Evolutionary conservation across 2,888 invertebrate genomes (phyloP).

Genomic region (Maniola hyperantus): DNA sequence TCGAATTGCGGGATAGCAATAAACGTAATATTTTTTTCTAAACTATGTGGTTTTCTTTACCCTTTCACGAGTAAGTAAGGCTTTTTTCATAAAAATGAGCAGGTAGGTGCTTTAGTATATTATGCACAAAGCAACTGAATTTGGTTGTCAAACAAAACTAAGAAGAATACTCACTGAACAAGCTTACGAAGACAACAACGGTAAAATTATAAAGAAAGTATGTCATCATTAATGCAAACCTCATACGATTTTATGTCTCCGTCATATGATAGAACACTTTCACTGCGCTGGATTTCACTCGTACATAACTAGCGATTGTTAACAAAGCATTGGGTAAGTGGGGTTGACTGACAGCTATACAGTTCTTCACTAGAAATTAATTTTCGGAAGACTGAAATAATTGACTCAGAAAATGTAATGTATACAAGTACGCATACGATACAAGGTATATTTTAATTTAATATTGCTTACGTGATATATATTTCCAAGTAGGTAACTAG

Average conservation of each 20-base stretch:
- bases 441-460: not conserved
- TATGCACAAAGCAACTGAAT: not conserved
- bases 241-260: constrained; percentile 43
- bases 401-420: too few relatives aligned
- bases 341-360: constrained; percentile 24
- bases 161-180: not conserved
- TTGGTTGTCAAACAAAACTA: not conserved
- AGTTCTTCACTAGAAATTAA: not conserved
- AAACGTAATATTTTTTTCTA: constrained; percentile 76
- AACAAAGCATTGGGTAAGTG: constrained; percentile 48
- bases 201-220: constrained; percentile 40
- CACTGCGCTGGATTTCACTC: constrained; percentile 71
- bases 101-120: not conserved
- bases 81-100: not conserved
- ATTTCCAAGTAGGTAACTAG: constrained; percentile 30
- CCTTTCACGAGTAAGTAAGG: constrained; percentile 17
- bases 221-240: constrained; percentile 42
- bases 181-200: constrained; percentile 35
- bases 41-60: constrained; percentile 53
- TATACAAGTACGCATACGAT: too few relatives aligned
- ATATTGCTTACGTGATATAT: constrained; percentile 19
- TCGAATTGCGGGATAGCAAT: constrained; percentile 79
- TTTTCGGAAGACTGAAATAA: not conserved
- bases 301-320: constrained; percentile 61
- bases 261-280: constrained; percentile 58